phyloP scores from a whole-genome alignment of 2,797 vertebrate genomes.

The Neopelma chrysocephalum region DNA sequence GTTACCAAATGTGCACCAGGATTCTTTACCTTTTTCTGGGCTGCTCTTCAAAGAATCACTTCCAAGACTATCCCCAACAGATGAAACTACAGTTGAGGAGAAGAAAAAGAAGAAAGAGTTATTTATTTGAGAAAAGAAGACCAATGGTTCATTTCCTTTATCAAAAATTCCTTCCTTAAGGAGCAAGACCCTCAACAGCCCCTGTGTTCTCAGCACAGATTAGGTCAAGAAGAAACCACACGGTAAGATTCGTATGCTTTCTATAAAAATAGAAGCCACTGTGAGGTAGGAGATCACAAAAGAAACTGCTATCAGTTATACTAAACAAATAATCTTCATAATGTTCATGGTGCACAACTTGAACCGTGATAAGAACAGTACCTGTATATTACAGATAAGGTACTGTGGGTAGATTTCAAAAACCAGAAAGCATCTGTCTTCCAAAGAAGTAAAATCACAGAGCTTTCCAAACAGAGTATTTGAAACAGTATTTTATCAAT shows the following conservation, averaged over 20 bases:
- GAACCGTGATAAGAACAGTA: not conserved
- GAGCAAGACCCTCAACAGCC: not conserved
- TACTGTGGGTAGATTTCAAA: not conserved
- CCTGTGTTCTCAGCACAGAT: not conserved
- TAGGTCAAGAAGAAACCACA: not conserved
- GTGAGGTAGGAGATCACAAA: not conserved
- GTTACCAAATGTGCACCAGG: not conserved
- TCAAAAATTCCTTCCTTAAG: not conserved
- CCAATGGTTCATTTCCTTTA: not conserved
- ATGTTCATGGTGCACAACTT: fast-evolving
- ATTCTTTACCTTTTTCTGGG: conserved; percentile 88
- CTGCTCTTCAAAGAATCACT: conserved; percentile 84
- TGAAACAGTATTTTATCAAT: not conserved
- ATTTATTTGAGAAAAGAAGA: not conserved
- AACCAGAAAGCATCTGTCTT: not conserved
- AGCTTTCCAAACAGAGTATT: not conserved
- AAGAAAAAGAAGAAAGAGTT: not conserved
- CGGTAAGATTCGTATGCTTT: not conserved
- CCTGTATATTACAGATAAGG: not conserved
- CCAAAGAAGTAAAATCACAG: not conserved
- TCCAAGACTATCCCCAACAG: conserved; percentile 76
- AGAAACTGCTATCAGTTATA: not conserved
- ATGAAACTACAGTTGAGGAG: conserved; percentile 77
- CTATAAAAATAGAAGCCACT: not conserved
- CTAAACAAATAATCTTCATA: not conserved